Percentiles rank a stretch among this genome's conserved stretches.
These are phyloP conservation scores for Boulengeromyrus knoepffleri DNA, from an alignment of 2,113 vertebrate genomes.

Conservation along the genomic window DNA sequence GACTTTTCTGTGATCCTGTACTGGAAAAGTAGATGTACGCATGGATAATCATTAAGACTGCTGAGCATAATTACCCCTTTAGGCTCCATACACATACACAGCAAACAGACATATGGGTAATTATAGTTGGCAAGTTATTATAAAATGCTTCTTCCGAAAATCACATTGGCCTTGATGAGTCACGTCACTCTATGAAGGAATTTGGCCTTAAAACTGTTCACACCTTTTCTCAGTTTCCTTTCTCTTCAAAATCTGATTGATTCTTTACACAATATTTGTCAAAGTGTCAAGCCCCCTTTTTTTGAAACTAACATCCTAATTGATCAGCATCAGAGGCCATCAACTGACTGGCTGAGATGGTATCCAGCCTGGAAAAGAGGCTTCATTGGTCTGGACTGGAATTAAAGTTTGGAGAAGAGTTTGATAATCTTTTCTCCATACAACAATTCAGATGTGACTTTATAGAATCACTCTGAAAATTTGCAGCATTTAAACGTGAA, in stretches of 20 bases:
- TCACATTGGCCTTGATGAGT: background rate
- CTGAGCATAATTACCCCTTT: background rate
- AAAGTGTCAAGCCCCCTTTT: background rate
- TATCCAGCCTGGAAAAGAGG: background rate
- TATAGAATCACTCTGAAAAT: background rate
- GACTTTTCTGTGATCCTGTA: too few species aligned
- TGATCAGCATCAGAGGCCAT: background rate
- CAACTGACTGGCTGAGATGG: background rate
- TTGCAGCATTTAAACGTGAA: background rate
- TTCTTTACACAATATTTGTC: background rate
- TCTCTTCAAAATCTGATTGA: background rate
- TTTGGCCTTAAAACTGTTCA: background rate
- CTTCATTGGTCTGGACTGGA: background rate
- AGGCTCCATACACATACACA: background rate
- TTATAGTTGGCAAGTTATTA: background rate
- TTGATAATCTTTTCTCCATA: background rate
- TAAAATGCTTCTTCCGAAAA: background rate
- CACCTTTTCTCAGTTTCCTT: background rate
- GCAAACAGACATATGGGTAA: background rate
- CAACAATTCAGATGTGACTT: background rate
- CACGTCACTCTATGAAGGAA: background rate
- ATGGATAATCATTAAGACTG: too few species aligned
- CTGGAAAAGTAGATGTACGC: too few species aligned
- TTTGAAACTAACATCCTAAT: background rate
- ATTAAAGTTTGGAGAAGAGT: background rate